Conservation (phyloP, 2,113 vertebrate genomes). For the Paramormyrops kingsleyae region DNA sequence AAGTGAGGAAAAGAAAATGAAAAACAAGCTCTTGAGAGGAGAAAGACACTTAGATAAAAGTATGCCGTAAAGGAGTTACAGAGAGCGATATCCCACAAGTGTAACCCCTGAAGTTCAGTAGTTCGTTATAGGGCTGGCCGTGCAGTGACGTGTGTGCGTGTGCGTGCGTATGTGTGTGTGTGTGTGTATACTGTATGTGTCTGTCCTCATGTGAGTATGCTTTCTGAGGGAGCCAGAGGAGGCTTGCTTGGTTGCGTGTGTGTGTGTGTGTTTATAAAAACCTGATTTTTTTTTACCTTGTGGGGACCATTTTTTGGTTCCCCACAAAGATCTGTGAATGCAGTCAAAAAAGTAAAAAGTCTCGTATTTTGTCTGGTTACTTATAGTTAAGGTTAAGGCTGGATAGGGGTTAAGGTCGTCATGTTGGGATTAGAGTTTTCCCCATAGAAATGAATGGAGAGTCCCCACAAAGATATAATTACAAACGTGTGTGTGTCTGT, state of each 20-base stretch:
- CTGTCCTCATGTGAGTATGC: background rate
- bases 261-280: background rate
- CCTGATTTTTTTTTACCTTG: too few species aligned
- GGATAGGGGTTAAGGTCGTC: too few species aligned
- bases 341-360: too few species aligned
- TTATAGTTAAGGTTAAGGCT: too few species aligned
- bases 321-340: too few species aligned
- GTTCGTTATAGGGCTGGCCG: background rate
- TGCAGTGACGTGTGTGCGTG: background rate
- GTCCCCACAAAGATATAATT: too few species aligned
- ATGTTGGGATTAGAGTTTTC: too few species aligned
- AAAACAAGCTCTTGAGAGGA: background rate
- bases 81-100: background rate
- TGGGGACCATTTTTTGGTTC: too few species aligned
- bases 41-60: background rate
- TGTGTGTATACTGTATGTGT: background rate
- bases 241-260: too few species aligned
- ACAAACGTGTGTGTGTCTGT: background rate
- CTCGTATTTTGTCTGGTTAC: too few species aligned
- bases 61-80: background rate
- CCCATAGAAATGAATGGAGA: too few species aligned
- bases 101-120: background rate
- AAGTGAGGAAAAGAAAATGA: background rate
- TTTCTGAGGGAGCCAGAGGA: too few species aligned
- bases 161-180: background rate